Evolutionary conservation across 2,797 vertebrate genomes (phyloP).

Genomic region (Craterocephalus amniculus): DNA sequence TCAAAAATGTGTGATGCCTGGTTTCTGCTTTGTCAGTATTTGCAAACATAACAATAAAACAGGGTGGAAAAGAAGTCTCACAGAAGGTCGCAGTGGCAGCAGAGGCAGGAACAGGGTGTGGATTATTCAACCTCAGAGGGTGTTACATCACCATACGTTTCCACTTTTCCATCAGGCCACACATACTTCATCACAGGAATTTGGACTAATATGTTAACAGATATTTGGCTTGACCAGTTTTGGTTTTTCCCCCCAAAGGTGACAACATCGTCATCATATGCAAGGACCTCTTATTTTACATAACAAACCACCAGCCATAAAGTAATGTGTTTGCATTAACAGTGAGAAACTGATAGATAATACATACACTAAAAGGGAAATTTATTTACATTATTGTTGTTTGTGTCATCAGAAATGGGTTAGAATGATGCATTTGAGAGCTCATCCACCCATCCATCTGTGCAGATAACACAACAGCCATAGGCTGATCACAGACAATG

Average conservation of each 20-base stretch:
- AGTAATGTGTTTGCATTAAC: neutral
- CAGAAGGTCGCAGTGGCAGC: constrained; percentile 45
- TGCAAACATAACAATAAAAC: constrained; percentile 58
- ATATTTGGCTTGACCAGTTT: constrained; percentile 28
- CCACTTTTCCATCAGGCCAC: constrained; percentile 74
- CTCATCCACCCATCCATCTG: neutral
- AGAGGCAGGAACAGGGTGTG: constrained; percentile 72
- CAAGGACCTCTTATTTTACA: neutral
- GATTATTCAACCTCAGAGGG: constrained; percentile 61
- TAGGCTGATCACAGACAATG: neutral
- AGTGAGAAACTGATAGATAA: neutral
- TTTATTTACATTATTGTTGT: neutral
- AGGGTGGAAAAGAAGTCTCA: constrained; percentile 58
- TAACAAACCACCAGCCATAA: neutral
- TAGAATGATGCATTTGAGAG: neutral
- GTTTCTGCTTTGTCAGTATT: constrained; percentile 66
- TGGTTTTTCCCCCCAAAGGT: constrained; percentile 1
- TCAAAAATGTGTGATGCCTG: constrained; percentile 42
- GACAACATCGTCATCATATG: neutral
- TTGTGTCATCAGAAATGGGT: neutral
- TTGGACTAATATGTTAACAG: constrained; percentile 24
- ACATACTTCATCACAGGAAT: constrained; percentile 57
- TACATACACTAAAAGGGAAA: neutral
- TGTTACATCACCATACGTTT: constrained; percentile 80
- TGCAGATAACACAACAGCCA: neutral